phyloP scores from a whole-genome alignment of 2,888 invertebrate species.

The Bruchidius siliquastri region DNA sequence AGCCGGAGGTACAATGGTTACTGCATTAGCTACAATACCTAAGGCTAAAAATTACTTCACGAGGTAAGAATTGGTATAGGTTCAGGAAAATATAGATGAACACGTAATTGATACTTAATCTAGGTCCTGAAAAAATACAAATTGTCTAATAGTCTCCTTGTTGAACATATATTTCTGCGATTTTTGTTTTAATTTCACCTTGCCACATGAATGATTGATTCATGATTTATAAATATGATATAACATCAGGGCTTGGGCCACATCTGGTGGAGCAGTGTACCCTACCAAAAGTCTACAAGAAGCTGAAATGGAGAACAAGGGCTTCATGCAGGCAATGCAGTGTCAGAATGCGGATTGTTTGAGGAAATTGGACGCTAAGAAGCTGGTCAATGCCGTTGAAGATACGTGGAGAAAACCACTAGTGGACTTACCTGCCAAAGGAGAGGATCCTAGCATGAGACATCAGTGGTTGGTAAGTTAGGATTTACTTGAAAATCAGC shows the following conservation, averaged over 20 bases:
- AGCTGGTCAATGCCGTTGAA: slow-evolving; percentile 65
- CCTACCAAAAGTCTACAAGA: slow-evolving; percentile 61
- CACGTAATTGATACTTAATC: too few relatives aligned
- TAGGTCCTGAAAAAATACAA: too few relatives aligned
- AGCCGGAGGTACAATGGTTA: slow-evolving; percentile 76
- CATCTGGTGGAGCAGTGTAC: slow-evolving; percentile 70
- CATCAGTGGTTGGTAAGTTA: slow-evolving; percentile 66
- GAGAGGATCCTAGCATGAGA: slow-evolving; percentile 53
- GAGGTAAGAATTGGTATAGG: slow-evolving; percentile 8
- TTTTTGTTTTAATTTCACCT: too few relatives aligned
- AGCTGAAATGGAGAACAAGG: slow-evolving; percentile 58
- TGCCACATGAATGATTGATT: too few relatives aligned
- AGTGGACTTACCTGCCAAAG: slow-evolving; percentile 50
- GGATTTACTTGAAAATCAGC: too few relatives aligned
- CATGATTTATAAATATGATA: too few relatives aligned
- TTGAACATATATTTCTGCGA: too few relatives aligned
- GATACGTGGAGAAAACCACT: slow-evolving; percentile 65
- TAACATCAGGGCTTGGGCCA: slow-evolving; percentile 65
- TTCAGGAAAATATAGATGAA: too few relatives aligned
- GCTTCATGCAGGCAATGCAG: slow-evolving; percentile 53
- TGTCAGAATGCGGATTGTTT: slow-evolving; percentile 55
- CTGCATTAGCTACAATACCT: slow-evolving; percentile 61
- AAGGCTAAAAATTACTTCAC: slow-evolving; percentile 64
- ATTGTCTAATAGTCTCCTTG: too few relatives aligned
- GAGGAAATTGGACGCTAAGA: slow-evolving; percentile 50